Evolutionary conservation across 1,140 invertebrate species (phyloP).

Genomic region (Lucilia cuprina): DNA sequence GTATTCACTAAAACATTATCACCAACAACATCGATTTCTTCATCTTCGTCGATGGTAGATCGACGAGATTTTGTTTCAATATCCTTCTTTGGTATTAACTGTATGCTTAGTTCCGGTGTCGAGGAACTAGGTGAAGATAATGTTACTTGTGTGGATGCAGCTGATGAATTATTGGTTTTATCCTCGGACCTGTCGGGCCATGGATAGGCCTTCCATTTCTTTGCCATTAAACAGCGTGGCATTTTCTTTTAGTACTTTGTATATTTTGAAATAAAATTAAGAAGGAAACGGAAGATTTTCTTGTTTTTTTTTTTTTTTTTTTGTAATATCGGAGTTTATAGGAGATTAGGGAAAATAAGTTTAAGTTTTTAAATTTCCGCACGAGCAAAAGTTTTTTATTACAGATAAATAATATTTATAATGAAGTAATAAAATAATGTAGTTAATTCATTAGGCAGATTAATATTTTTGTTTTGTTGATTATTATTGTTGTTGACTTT

Average conservation of each 20-base stretch:
- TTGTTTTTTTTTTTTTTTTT: not conserved
- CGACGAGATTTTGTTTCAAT: conserved; percentile 51
- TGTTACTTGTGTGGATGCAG: conserved; percentile 16
- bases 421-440: not conserved
- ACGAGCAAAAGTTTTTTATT: conserved; percentile 34
- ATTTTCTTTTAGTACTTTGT: conserved; percentile 61
- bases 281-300: not conserved
- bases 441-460: no score
- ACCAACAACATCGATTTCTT: conserved; percentile 84
- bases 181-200: conserved; percentile 75
- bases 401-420: conserved; percentile 8
- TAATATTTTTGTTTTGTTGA: not conserved
- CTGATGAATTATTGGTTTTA: conserved; percentile 36
- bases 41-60: conserved; percentile 71
- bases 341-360: conserved; percentile 20
- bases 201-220: conserved; percentile 88
- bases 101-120: conserved; percentile 17
- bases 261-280: not conserved
- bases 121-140: conserved; percentile 23
- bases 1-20: conserved; percentile 62
- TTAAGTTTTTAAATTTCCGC: conserved; percentile 6
- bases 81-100: conserved; percentile 29
- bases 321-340: not conserved
- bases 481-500: not conserved
- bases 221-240: conserved; percentile 88